Conservation (phyloP, 2,797 vertebrate species). For the Brachyrhaphis roseni region DNA sequence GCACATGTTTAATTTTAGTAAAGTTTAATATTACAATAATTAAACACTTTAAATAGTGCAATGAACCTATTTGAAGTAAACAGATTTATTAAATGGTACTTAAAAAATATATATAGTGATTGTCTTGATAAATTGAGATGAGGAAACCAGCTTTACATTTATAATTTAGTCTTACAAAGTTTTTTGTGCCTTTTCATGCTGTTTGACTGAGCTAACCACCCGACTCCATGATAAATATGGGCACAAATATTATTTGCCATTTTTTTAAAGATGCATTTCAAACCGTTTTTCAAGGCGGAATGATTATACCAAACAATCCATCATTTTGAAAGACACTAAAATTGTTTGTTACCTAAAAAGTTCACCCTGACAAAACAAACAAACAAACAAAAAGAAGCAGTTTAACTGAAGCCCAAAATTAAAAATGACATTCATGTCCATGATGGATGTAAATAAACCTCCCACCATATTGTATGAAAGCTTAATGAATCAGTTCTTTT, state of each 20-base stretch:
- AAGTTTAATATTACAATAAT: not conserved
- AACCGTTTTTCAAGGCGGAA: not conserved
- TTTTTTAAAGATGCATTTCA: not conserved
- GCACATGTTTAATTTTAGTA: not conserved
- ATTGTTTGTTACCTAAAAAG: not conserved
- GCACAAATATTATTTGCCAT: not conserved
- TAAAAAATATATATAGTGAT: not conserved
- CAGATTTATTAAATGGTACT: no score
- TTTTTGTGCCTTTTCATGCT: not conserved
- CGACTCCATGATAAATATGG: no score
- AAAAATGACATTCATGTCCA: not conserved
- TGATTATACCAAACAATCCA: not conserved
- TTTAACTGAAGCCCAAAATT: not conserved
- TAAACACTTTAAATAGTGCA: slow-evolving; percentile 24
- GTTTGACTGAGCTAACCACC: not conserved
- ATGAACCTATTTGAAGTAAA: slow-evolving; percentile 3
- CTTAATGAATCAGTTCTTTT: not conserved
- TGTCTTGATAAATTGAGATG: not conserved
- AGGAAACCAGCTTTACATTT: not conserved
- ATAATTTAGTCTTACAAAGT: not conserved
- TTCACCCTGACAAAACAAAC: no score
- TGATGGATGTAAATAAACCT: not conserved
- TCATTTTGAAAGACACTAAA: not conserved
- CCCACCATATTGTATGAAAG: not conserved
- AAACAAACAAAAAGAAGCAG: not conserved